These are phyloP conservation scores for Pollicipes pollicipes DNA, from an alignment of 1,140 invertebrate species.

Conservation along the genomic window DNA sequence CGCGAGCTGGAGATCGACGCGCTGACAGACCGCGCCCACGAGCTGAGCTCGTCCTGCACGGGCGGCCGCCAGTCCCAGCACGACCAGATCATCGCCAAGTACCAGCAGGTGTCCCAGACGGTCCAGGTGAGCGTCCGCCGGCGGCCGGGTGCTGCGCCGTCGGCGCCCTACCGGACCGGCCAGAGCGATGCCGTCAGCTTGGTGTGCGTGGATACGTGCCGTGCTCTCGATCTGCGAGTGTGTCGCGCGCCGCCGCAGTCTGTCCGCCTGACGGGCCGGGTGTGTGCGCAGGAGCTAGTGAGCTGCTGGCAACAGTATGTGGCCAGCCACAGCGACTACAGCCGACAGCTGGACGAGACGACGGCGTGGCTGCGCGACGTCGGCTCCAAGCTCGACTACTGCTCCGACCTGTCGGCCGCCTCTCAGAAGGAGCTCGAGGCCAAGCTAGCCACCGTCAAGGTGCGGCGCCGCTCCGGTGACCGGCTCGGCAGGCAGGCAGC, in stretches of 20 bases:
- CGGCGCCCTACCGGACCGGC: no score
- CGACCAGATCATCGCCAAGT: conserved; percentile 71
- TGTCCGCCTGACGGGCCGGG: no score
- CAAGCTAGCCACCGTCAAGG: conserved; percentile 52
- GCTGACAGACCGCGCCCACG: conserved; percentile 73
- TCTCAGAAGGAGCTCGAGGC: conserved; percentile 67
- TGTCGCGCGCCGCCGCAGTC: no score
- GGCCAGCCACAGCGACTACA: conserved; percentile 69
- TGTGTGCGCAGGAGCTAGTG: conserved; percentile 81
- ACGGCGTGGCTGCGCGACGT: conserved; percentile 67
- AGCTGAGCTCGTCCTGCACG: conserved; percentile 46
- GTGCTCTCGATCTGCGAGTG: no score
- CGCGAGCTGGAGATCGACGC: conserved; percentile 85
- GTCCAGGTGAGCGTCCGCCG: background rate
- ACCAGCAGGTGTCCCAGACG: conserved; percentile 59
- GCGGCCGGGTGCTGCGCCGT: no score
- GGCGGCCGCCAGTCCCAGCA: conserved; percentile 48
- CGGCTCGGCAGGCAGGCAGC: no score
- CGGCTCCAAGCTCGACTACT: conserved; percentile 61
- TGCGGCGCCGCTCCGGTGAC: background rate
- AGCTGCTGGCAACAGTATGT: conserved; percentile 84
- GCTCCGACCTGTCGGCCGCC: conserved; percentile 56
- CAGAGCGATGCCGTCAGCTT: no score
- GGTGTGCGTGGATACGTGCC: no score
- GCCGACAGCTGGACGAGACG: conserved; percentile 57